phyloP scores from a whole-genome alignment of 2,113 vertebrate genomes.

The Eulemur rufifrons region DNA sequence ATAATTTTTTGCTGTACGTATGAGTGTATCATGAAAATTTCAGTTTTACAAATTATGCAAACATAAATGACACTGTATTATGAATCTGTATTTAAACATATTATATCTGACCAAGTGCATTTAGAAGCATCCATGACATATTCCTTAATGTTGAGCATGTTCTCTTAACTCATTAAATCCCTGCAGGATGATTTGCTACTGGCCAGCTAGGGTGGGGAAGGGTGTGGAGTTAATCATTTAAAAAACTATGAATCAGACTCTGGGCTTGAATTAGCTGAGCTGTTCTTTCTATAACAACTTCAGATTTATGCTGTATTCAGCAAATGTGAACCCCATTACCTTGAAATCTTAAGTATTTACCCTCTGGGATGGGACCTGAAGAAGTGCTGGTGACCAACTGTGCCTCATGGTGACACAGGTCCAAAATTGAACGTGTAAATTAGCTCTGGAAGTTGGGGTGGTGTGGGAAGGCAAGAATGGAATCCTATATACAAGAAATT shows the following conservation, averaged over 20 bases:
- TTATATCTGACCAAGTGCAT: background rate
- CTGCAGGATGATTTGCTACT: background rate
- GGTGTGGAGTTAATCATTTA: conserved; percentile 37
- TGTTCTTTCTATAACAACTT: conserved; percentile 8
- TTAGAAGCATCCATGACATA: background rate
- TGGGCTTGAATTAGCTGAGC: background rate
- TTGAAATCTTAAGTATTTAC: background rate
- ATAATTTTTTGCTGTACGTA: background rate
- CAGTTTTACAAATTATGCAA: background rate
- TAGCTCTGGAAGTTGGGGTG: background rate
- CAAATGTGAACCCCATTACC: background rate
- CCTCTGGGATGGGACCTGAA: background rate
- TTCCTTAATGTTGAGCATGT: background rate
- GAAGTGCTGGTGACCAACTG: background rate
- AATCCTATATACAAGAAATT: background rate
- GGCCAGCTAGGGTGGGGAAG: background rate
- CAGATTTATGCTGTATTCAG: conserved; percentile 20
- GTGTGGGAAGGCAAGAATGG: no score
- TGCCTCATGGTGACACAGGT: background rate
- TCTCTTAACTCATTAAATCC: conserved; percentile 27
- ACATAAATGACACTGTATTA: background rate
- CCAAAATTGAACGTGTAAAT: background rate
- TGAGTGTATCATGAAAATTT: background rate
- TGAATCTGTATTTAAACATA: background rate
- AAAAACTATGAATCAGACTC: conserved; percentile 60